These are phyloP conservation scores for Bathynomus jamesi DNA, from an alignment of 1,140 invertebrate genomes.

Conservation along the genomic window DNA sequence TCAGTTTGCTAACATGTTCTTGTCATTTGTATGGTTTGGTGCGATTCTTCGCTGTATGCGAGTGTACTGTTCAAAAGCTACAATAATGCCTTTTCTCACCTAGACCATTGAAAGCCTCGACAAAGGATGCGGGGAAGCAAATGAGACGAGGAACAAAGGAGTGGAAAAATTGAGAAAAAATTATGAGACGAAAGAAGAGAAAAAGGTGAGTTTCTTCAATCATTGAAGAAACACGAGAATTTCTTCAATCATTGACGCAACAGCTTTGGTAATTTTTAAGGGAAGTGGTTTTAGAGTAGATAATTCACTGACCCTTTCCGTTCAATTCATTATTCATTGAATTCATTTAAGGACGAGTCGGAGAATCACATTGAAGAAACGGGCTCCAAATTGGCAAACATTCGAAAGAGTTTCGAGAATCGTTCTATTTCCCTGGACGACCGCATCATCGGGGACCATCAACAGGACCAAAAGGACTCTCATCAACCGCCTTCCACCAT, in stretches of 20 bases:
- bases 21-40: not conserved
- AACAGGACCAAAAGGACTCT: not conserved
- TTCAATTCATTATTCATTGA: too few species aligned
- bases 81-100: not conserved
- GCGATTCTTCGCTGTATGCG: too few species aligned
- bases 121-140: not conserved
- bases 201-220: not conserved
- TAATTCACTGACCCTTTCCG: too few species aligned
- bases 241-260: too few species aligned
- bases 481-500: not conserved
- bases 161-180: not conserved
- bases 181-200: not conserved
- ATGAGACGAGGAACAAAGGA: not conserved
- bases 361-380: too few species aligned
- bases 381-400: slow-evolving; percentile 20
- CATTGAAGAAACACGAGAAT: too few species aligned
- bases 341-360: too few species aligned
- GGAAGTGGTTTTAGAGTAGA: too few species aligned
- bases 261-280: too few species aligned
- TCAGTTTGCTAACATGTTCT: not conserved
- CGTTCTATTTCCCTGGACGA: slow-evolving; percentile 13
- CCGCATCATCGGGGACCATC: not conserved
- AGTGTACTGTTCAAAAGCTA: too few species aligned
- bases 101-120: not conserved
- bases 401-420: slow-evolving; percentile 23